These are phyloP conservation scores for Enteromius trimaculatus DNA, from an alignment of 2,797 vertebrate species.

Conservation along the genomic window DNA sequence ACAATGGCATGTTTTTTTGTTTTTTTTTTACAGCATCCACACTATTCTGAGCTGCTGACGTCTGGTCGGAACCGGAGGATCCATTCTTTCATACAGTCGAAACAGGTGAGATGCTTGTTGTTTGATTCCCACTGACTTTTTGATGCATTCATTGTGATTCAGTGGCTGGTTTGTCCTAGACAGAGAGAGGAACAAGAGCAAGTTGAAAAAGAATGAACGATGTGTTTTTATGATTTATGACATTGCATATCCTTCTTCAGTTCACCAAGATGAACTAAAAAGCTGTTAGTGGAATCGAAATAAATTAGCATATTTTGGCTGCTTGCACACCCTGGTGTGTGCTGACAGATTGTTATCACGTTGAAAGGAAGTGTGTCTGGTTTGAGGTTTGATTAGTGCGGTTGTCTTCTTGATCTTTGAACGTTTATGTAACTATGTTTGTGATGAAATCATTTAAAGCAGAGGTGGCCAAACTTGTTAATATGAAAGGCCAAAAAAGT, in stretches of 20 bases:
- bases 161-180: not conserved
- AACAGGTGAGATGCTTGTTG: slow-evolving; percentile 2
- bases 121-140: not conserved
- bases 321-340: not conserved
- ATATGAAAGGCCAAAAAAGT: not conserved
- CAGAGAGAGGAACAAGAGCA: not conserved
- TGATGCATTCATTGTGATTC: slow-evolving; percentile 2
- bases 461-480: not conserved
- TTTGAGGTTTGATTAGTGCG: not conserved
- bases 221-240: not conserved
- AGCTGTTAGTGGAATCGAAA: not conserved
- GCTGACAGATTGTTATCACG: not conserved
- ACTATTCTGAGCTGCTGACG: not conserved
- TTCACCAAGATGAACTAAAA: slow-evolving; percentile 3
- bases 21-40: slow-evolving; percentile 11
- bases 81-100: not conserved
- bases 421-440: not conserved
- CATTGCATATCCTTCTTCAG: not conserved
- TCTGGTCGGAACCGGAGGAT: slow-evolving; percentile 12
- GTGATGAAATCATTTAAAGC: not conserved
- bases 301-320: not conserved
- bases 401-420: not conserved
- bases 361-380: not conserved
- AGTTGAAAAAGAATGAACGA: slow-evolving; percentile 8
- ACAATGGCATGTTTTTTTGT: not conserved